Base-by-base conservation (phyloP, 2,113 vertebrate species). In the Brachyistius frenatus region DNA sequence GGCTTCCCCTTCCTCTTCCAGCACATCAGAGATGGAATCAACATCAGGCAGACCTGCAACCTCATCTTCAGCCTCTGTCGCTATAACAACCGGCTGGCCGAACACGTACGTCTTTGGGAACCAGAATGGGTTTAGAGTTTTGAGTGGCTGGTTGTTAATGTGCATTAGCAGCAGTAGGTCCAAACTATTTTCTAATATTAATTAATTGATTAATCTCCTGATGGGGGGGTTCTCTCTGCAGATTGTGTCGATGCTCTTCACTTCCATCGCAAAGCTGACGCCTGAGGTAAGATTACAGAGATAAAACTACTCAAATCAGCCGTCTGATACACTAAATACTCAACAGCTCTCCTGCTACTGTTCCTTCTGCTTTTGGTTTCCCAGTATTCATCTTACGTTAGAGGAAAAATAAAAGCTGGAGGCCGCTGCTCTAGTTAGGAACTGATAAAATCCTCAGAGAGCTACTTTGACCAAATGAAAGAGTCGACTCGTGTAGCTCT, bases 241-340 rank as follows among this genome's bases (percentile, higher is more conserved):
- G 98, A 99, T 99, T 62, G 97, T 99, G 75, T 98, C 98, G 11
- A 99, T 99, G 98, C 97, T 99, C 84, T 99, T 99, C 93, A 99
- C 98, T 57, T 99, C 98, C 60, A 99, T 99, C 84, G 98, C 98
- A 37, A 99, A 99, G 90, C 94, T 99, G 85, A 99, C 98, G 62
- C 98, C 98, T 72, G 98, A 99, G 96, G 98, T 99, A 94, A 62
- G 71, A 33, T 0, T 35, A 14, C 3, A 41, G 39, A 10, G 41
- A 44, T 44, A 5, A 41, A 41, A 41, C 10, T 11, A 13, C 13
- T 44, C 0, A 44, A 44, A 44, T 23, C 23, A 23, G 23, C 23
- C 23, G 23, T 23, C 23, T 23, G 23, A 23, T 23, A 23, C 23
- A 23, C 23, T 23, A 23, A 23, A 23, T 23, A 23, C 23, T 23